Percentiles rank a stretch among this genome's conserved stretches.
These are phyloP conservation scores for Theristicus caerulescens DNA, from an alignment of 2,113 vertebrate species.

Conservation along the genomic window DNA sequence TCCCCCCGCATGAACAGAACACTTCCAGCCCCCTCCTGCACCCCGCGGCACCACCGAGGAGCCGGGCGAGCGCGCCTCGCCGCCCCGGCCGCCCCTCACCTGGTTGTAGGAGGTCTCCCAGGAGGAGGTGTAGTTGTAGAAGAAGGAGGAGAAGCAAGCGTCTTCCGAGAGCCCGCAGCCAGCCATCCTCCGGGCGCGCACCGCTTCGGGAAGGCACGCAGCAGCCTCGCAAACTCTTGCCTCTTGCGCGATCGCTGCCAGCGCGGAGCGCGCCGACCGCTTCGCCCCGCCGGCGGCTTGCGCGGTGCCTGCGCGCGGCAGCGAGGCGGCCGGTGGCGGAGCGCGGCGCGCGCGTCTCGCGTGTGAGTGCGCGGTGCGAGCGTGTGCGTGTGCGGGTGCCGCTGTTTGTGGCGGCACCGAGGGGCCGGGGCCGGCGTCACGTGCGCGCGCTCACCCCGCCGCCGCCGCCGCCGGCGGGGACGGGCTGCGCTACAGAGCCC, in stretches of 20 bases:
- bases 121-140: constrained; percentile 91
- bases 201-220: constrained; percentile 16
- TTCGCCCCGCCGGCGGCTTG: constrained; percentile 58
- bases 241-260: constrained; percentile 41
- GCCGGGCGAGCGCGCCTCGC: constrained; percentile 6
- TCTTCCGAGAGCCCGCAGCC: constrained; percentile 89
- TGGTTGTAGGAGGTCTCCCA: constrained; percentile 92
- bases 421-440: constrained; percentile 70
- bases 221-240: constrained; percentile 69
- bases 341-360: background rate
- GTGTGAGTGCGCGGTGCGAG: constrained; percentile 43
- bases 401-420: constrained; percentile 68
- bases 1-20: background rate
- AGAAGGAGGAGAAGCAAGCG: constrained; percentile 86
- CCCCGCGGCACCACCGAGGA: background rate
- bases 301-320: constrained; percentile 4
- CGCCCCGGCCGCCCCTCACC: constrained; percentile 78
- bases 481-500: constrained; percentile 57
- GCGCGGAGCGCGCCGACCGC: constrained; percentile 52
- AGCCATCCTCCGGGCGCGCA: constrained; percentile 83
- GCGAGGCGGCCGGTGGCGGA: background rate
- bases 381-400: constrained; percentile 43
- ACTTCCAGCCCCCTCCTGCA: background rate
- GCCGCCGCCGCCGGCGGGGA: constrained; percentile 48
- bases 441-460: constrained; percentile 70